These are phyloP conservation scores for Remorina albescens DNA, from an alignment of 2,797 vertebrate species.

Conservation along the genomic window DNA sequence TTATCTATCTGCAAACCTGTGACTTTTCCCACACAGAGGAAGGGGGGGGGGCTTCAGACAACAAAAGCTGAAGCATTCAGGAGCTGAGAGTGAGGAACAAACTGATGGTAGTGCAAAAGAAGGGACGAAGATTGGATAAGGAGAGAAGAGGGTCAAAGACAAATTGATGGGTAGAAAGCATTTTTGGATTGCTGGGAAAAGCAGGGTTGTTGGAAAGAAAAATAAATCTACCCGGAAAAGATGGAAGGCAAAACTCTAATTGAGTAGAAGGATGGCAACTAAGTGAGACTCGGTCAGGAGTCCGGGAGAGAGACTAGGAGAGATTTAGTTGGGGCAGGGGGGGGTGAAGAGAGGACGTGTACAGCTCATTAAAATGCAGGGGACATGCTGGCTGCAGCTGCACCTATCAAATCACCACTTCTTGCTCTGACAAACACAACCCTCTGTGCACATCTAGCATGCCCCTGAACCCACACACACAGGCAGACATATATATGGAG, in stretches of 20 bases:
- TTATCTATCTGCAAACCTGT: slow-evolving; percentile 37
- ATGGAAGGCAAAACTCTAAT: slow-evolving; percentile 42
- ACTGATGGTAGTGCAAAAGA: slow-evolving; percentile 9
- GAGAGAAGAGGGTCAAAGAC: slow-evolving; percentile 17
- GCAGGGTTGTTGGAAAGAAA: slow-evolving; percentile 18
- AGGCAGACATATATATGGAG: slow-evolving; percentile 26
- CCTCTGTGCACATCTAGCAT: slow-evolving; percentile 46
- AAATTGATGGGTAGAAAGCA: slow-evolving; percentile 21
- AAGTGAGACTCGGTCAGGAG: slow-evolving; percentile 46
- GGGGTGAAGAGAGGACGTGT: slow-evolving; percentile 61
- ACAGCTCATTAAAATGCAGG: slow-evolving; percentile 88
- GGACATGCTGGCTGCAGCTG: slow-evolving; percentile 88
- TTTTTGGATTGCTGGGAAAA: slow-evolving; percentile 40
- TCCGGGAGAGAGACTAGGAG: slow-evolving; percentile 35
- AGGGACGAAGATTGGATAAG: background rate
- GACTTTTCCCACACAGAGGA: slow-evolving; percentile 28
- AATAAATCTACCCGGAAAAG: slow-evolving; percentile 23
- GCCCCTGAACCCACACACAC: slow-evolving; percentile 20
- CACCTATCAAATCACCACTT: slow-evolving; percentile 87
- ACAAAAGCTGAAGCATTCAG: slow-evolving; percentile 6
- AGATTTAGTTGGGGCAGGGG: slow-evolving; percentile 66
- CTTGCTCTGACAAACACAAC: slow-evolving; percentile 76
- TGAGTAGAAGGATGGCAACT: slow-evolving; percentile 36
- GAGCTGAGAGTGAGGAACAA: background rate
- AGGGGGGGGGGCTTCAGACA: slow-evolving; percentile 23